Base-by-base conservation (phyloP, 2,888 invertebrate genomes). In the Dicranocentrus wangi region DNA sequence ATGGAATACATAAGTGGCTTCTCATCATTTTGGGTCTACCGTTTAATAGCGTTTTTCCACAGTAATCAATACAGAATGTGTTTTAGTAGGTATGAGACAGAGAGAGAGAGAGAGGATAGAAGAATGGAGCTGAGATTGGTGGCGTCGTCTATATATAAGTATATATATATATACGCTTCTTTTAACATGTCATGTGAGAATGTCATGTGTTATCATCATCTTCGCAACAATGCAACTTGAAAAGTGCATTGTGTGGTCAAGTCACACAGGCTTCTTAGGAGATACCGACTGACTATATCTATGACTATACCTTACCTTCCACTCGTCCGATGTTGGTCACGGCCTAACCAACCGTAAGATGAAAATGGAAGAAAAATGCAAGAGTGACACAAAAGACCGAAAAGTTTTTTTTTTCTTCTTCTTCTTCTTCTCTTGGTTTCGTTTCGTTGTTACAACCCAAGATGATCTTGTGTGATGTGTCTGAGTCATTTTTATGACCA, bases 241-340 rank as follows among this genome's bases (percentile, higher is more conserved):
- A 61, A 61, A 61, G 28, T 61, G 61, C 61, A 61, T 61, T 61
- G 32, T 61, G 61, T 32, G 61, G 60, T 27, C 28, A 19, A 15
- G 28, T 32, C 32, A 55, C n/a, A n/a, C n/a, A n/a, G 23, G 23
- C n/a, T 51, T 51, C n/a, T n/a, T 13, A 51, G 17, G 17, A 32
- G 8, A 61, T 32, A 32, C 5, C n/a, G 15, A 61, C 58, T 61
- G 3, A 39, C 5, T 39, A 39, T 39, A n/a, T n/a, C n/a, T n/a
- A n/a, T n/a, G 13, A 51, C 51, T 51, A 13, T 51, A 8, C 7
- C 39, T 39, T n/a, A 28, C 32, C n/a, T 13, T 61, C 17, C 23
- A 17, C n/a, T 17, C 32, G 55, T 55, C 55, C 23, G 51, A 61
- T 61, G 17, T 61, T 61, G 32, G 61, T 61, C 61, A 61, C 32